A percentile compares a stretch with the other conserved stretches of the same genome.
Evolutionary conservation across 2,888 invertebrate species (phyloP).

Genomic region (Hypomecis punctinalis): DNA sequence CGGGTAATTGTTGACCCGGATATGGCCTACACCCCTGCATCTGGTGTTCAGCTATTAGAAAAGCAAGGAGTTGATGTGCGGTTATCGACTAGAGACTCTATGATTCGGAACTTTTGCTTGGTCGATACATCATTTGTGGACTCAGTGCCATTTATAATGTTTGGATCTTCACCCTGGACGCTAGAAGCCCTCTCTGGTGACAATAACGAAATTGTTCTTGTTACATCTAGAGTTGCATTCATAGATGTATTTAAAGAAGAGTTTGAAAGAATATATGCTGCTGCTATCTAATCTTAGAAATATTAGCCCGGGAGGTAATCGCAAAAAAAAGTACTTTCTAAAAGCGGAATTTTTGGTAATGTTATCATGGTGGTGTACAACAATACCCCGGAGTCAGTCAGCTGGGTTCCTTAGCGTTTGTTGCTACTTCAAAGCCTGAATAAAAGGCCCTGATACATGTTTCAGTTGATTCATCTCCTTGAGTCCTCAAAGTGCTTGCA

Average conservation of each 20-base stretch:
- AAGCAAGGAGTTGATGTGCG: conserved; percentile 72
- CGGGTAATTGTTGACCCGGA: conserved; percentile 86
- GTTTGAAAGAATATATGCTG: conserved; percentile 28
- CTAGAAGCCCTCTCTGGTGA: conserved; percentile 80
- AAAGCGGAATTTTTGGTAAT: no score
- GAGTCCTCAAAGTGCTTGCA: no score
- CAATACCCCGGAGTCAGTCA: no score
- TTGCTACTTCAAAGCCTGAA: no score
- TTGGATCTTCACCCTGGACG: conserved; percentile 88
- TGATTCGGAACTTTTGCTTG: conserved; percentile 82
- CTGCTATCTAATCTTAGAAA: neutral
- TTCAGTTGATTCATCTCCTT: no score
- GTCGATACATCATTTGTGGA: conserved; percentile 67
- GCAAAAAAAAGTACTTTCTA: no score
- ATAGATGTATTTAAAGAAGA: conserved; percentile 51
- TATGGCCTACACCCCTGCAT: conserved; percentile 61
- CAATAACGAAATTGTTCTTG: conserved; percentile 85
- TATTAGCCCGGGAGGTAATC: no score
- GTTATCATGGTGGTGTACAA: no score
- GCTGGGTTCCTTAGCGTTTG: no score
- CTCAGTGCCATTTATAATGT: conserved; percentile 67
- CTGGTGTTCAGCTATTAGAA: conserved; percentile 42
- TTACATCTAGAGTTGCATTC: conserved; percentile 73
- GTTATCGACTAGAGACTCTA: conserved; percentile 85
- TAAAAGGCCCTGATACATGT: no score